These are phyloP conservation scores for Phylloscopus trochiloides DNA, from an alignment of 2,113 vertebrate genomes.

Conservation along the genomic window DNA sequence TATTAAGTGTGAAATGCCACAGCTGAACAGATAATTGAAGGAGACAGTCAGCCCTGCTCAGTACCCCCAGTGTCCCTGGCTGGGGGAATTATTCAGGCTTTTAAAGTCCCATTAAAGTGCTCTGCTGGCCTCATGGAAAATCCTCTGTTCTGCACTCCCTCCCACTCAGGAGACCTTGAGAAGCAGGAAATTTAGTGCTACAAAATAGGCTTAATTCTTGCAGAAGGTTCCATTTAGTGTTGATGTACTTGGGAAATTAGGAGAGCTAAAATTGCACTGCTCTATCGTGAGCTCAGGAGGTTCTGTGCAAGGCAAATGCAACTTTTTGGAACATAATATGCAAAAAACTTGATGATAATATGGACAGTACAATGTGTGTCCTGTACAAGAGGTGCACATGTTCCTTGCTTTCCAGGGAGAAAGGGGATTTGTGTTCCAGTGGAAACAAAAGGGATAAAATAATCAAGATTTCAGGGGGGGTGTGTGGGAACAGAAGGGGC, in stretches of 20 bases:
- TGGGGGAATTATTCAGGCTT: not conserved
- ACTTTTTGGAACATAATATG: not conserved
- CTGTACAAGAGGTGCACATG: accelerated
- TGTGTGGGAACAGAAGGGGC: not conserved
- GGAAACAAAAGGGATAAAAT: not conserved
- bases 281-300: accelerated
- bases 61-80: not conserved
- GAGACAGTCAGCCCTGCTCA: not conserved
- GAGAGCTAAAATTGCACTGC: not conserved
- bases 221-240: not conserved
- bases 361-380: not conserved
- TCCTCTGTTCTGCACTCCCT: accelerated
- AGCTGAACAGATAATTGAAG: not conserved
- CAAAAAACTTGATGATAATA: not conserved
- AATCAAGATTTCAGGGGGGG: not conserved
- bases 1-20: not conserved
- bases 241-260: not conserved
- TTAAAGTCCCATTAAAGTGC: not conserved
- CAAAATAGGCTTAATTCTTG: not conserved
- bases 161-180: not conserved
- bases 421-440: not conserved
- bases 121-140: not conserved
- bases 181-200: not conserved
- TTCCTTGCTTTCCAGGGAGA: not conserved
- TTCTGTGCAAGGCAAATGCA: not conserved